Conservation (phyloP, 2,797 vertebrate genomes). For the Hypotaenidia okinawae region DNA sequence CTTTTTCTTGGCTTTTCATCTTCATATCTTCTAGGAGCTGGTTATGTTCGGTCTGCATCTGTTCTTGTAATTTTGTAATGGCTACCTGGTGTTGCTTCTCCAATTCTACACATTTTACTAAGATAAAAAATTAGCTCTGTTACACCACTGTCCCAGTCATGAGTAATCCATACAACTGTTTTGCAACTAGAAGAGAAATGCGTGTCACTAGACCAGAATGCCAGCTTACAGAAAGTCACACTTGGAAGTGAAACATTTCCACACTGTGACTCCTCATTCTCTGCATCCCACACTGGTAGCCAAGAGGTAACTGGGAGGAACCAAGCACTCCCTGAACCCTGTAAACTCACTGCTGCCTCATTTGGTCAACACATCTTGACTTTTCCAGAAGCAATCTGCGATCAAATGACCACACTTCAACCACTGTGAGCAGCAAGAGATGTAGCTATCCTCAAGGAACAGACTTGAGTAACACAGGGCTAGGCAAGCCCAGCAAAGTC, state of each 20-base stretch:
- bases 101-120: conserved; percentile 63
- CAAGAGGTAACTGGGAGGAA: neutral
- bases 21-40: conserved; percentile 76
- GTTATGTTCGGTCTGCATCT: conserved; percentile 74
- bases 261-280: neutral
- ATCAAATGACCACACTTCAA: neutral
- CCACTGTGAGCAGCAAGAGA: neutral
- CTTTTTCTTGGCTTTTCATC: conserved; percentile 66
- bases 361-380: neutral
- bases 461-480: neutral
- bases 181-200: neutral
- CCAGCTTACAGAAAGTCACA: neutral
- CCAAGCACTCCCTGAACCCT: neutral
- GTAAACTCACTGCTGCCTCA: neutral
- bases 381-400: neutral
- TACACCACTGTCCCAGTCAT: neutral
- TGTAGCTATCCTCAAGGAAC: neutral
- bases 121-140: neutral
- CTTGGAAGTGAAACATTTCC: neutral
- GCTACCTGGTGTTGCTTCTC: conserved; percentile 76
- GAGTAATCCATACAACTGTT: neutral
- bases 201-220: neutral
- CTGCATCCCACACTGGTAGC: neutral
- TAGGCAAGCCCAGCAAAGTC: neutral
- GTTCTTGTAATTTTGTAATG: conserved; percentile 68